Evolutionary conservation across 2,888 invertebrate species (phyloP), one percentile per base, ranked within the genome.

Genomic region (Hydraecia micacea): DNA sequence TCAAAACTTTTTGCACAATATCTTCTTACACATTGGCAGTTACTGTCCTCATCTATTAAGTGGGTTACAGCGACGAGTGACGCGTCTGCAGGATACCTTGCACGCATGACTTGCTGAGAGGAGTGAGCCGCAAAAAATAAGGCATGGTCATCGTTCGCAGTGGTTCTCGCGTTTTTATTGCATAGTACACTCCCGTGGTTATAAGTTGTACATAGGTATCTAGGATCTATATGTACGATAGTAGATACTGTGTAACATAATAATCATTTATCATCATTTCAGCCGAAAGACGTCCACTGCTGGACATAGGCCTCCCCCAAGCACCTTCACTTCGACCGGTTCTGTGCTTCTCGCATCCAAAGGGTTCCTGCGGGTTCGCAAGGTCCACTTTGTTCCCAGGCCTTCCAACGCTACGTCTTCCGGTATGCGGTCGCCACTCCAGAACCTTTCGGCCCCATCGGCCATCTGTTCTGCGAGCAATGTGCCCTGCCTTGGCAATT

Each of bases 71-170:
- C 9, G 52, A 18, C 65, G n/a, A 69, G 62, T 84, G 73, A 63
- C 69, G 81, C 11, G 77, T 58, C 66, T 65, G 69, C 78, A 79
- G 87, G 86, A 87, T 87, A 83, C 69, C 55, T 78, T 65, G 63
- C 85, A 87, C 83, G 83, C 80, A 73, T 84, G 86, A 79, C 82
- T 87, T 75, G 79, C 49, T 75, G 63, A 73, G 75, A 77, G 86
- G 75, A 71, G 86, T 87, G 88, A 87, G 75, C 28, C 49, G 80
- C 86, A 87, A 88, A 84, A 86, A 87, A 87, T 82, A 84, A 66
- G 63, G 28, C 82, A n/a, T 84, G 79, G 78, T 77, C 86, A 84
- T 87, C 87, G 78, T 68, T 77, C 79, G 76, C 65, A 25, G 67
- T 69, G 8, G 71, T 75, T 73, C 63, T 79, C 69, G 66, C 39